Conservation (phyloP, 2,113 vertebrate genomes). For the Engystomops pustulosus region DNA sequence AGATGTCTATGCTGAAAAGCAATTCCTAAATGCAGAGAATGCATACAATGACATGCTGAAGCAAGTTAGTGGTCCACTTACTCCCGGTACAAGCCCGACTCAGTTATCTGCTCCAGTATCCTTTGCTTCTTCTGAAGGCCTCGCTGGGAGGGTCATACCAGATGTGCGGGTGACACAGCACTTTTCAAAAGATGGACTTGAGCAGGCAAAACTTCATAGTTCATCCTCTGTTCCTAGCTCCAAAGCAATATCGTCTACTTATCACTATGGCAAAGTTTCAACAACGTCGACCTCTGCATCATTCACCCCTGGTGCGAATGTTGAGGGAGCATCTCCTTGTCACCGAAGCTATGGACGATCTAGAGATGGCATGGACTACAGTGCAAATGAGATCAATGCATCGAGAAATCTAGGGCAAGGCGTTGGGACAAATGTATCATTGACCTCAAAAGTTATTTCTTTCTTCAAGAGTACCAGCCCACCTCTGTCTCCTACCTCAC, state of each 20-base stretch:
- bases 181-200: slow-evolving; percentile 88
- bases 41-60: slow-evolving; percentile 76
- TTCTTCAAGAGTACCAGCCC: slow-evolving; percentile 87
- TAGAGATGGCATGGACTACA: slow-evolving; percentile 67
- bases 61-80: slow-evolving; percentile 77
- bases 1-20: slow-evolving; percentile 77
- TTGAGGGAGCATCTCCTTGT: slow-evolving; percentile 61
- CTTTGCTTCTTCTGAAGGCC: slow-evolving; percentile 74
- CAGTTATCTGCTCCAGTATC: slow-evolving; percentile 89
- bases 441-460: slow-evolving; percentile 80
- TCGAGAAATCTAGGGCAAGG: slow-evolving; percentile 74
- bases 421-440: slow-evolving; percentile 64
- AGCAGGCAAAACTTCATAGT: slow-evolving; percentile 81
- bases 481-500: slow-evolving; percentile 85
- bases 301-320: slow-evolving; percentile 53
- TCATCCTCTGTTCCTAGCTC: slow-evolving; percentile 73
- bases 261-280: slow-evolving; percentile 67
- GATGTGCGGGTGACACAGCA: slow-evolving; percentile 89
- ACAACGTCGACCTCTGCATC: slow-evolving; percentile 68
- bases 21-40: slow-evolving; percentile 83
- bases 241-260: slow-evolving; percentile 65
- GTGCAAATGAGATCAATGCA: slow-evolving; percentile 67
- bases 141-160: slow-evolving; percentile 76
- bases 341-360: slow-evolving; percentile 71
- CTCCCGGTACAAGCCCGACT: slow-evolving; percentile 94